A percentile compares a stretch with the other conserved stretches of the same genome.
These are phyloP conservation scores for Magallana angulata DNA, from an alignment of 1,140 invertebrate species.

Conservation along the genomic window DNA sequence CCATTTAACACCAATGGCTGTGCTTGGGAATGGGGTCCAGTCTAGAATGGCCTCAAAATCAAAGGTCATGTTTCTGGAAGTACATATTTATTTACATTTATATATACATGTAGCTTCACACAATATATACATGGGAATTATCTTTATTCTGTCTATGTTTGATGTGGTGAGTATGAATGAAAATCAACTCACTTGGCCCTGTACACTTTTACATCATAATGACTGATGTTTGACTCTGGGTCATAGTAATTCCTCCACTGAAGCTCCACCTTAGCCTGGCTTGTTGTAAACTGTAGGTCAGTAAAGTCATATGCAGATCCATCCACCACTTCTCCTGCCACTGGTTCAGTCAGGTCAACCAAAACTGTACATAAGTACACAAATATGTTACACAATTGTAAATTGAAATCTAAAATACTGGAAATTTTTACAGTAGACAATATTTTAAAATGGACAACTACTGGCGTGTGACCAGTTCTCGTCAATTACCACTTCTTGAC, in stretches of 20 bases:
- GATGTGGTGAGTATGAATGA: no score
- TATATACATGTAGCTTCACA: no score
- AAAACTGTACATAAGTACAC: conserved; percentile 47
- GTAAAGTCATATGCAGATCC: conserved; percentile 50
- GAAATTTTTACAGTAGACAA: not conserved
- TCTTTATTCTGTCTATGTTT: no score
- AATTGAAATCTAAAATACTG: not conserved
- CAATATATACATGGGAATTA: not conserved
- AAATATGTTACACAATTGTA: not conserved
- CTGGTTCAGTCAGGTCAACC: conserved; percentile 64
- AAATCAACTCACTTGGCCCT: conserved; percentile 58
- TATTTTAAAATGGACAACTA: no score
- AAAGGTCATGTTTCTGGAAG: conserved; percentile 42
- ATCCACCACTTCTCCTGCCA: conserved; percentile 64
- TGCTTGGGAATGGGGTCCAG: conserved; percentile 55
- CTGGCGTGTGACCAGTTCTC: no score
- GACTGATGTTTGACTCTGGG: conserved; percentile 64
- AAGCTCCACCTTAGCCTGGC: conserved; percentile 57
- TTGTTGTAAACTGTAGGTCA: conserved; percentile 52
- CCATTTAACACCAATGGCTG: conserved; percentile 51
- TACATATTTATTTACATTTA: no score
- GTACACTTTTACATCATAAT: conserved; percentile 61
- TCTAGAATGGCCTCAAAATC: conserved; percentile 49
- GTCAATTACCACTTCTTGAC: no score
- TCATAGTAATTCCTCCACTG: conserved; percentile 68